These are phyloP conservation scores for Remorina albescens DNA, from an alignment of 2,797 vertebrate species.

Conservation along the genomic window DNA sequence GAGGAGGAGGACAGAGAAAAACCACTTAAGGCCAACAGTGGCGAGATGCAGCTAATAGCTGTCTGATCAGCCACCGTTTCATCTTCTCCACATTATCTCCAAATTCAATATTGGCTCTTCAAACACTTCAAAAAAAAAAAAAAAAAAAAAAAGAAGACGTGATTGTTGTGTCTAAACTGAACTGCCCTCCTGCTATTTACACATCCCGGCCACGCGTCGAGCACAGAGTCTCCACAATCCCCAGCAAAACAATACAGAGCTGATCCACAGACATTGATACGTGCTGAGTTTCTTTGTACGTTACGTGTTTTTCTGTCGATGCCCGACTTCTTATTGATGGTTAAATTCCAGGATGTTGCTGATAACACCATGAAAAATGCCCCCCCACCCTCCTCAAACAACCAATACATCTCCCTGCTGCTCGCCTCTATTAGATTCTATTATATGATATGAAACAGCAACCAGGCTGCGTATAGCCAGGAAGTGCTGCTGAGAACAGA, in stretches of 20 bases:
- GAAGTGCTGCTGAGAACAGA: constrained; percentile 41
- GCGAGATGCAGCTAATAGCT: constrained; percentile 60
- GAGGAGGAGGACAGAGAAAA: constrained; percentile 35
- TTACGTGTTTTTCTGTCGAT: constrained; percentile 62
- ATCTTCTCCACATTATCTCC: constrained; percentile 68
- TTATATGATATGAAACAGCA: constrained; percentile 76
- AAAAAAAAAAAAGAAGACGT: not conserved
- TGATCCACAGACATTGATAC: constrained; percentile 37
- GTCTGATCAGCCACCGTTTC: constrained; percentile 65
- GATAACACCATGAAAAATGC: constrained; percentile 79
- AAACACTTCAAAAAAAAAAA: constrained; percentile 38
- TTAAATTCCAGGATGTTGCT: constrained; percentile 66
- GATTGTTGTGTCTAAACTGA: constrained; percentile 41
- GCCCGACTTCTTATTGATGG: constrained; percentile 75
- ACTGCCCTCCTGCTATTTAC: constrained; percentile 41
- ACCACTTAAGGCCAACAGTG: constrained; percentile 56
- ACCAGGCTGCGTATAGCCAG: constrained; percentile 37
- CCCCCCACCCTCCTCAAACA: constrained; percentile 57
- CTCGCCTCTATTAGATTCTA: constrained; percentile 71
- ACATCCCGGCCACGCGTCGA: constrained; percentile 23
- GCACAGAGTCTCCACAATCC: constrained; percentile 35
- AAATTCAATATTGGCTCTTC: constrained; percentile 69
- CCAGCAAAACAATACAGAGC: constrained; percentile 55
- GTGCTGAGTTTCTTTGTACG: constrained; percentile 48
- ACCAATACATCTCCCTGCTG: constrained; percentile 66